Base-by-base conservation (phyloP, 2,888 invertebrate species). In the Leucoptera coffeella region DNA sequence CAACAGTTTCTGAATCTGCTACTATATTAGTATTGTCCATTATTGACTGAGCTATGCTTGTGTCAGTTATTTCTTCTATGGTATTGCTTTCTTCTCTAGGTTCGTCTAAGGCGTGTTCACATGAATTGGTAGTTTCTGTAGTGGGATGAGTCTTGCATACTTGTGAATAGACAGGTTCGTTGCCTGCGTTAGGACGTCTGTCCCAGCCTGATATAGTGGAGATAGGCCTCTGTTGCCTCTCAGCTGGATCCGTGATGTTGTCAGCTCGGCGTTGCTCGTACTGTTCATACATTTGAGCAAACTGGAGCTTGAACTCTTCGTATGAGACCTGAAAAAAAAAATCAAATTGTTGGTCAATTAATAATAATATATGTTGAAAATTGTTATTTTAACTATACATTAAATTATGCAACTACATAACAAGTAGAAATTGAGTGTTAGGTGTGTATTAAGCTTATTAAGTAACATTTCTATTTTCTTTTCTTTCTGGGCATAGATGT, bases 121-220 rank as follows among this genome's bases (percentile, higher is more conserved):
- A 42, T 32, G 50, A 41, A 56, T 46, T 51, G 50, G 59, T 51
- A 38, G 59, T 42, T 34, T 38, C 67, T 6, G 56, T 55, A 33
- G 69, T 74, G 29, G 67, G 73, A 45, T 75, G 77, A 39, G 75
- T 73, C 49, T 80, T 80, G 38, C 77, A 77, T 35, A 77, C 75
- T 49, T 80, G 77, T 62, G 78, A 80, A 43, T 77, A 80, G 33
- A 73, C 60, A 12, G 60, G 47, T 15, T 37, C 55, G 38, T 47
- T 57, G 50, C 58, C 58, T 54, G 60, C 49, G 35, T 52, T 33
- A 17, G 52, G 44, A 35, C 40, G 35, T 19, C 85, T 80, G 50
- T 91, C 90, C 89, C 90, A 90, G 29, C 95, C 95, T 1, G 93
- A 94, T 43, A 95, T 95, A 24, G 95, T 96, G 51, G 92, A 93